Conservation (phyloP, 1,140 invertebrate species). For the Pseudomyrmex gracilis region DNA sequence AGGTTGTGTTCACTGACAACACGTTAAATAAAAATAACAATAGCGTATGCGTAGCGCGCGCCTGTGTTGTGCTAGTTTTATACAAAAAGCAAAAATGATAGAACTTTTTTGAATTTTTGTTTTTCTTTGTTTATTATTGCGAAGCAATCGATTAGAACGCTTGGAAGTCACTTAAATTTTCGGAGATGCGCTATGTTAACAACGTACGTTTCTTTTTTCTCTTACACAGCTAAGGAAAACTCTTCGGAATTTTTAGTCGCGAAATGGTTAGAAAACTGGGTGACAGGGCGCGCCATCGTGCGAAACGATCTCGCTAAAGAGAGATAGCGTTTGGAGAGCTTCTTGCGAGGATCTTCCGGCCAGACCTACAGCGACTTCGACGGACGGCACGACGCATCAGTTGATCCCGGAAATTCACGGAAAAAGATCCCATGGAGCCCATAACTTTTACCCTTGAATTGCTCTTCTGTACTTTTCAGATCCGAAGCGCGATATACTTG, state of each 20-base stretch:
- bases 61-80: no score
- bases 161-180: no score
- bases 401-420: slow-evolving; percentile 61
- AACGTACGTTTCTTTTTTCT: not conserved
- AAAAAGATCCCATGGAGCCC: slow-evolving; percentile 52
- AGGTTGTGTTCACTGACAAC: no score
- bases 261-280: not conserved
- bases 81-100: no score
- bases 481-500: slow-evolving; percentile 34
- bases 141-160: no score
- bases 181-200: not conserved
- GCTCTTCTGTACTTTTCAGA: slow-evolving; percentile 62
- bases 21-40: no score
- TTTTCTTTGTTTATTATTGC: no score
- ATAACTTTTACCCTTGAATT: slow-evolving; percentile 56
- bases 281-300: slow-evolving; percentile 15
- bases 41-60: no score
- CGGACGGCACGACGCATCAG: slow-evolving; percentile 33
- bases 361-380: slow-evolving; percentile 15
- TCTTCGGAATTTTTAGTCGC: slow-evolving; percentile 31
- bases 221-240: not conserved
- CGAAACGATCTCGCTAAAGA: slow-evolving; percentile 20
- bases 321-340: slow-evolving; percentile 35
- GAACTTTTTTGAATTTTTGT: no score
- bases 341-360: slow-evolving; percentile 37